These are phyloP conservation scores for Tachuris rubrigastra DNA, from an alignment of 2,113 vertebrate genomes.

Conservation along the genomic window DNA sequence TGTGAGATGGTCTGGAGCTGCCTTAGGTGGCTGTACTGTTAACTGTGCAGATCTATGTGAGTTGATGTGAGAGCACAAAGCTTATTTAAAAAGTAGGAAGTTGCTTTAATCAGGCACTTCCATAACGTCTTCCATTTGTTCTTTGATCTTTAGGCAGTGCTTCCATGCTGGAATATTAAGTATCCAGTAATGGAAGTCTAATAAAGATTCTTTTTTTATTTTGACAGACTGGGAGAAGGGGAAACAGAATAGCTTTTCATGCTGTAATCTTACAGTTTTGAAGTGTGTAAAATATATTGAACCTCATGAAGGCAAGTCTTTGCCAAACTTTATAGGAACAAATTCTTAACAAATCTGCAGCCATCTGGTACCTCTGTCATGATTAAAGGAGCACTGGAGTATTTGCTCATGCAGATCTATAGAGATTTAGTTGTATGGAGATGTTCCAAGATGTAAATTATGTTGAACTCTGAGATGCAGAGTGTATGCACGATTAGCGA, in stretches of 20 bases:
- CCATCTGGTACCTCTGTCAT: conserved; percentile 35
- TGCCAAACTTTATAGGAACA: not conserved
- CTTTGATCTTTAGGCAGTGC: not conserved
- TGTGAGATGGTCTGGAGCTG: not conserved
- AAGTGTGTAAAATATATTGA: conserved; percentile 2
- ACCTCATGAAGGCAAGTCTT: not conserved
- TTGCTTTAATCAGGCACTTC: not conserved
- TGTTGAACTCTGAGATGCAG: not conserved
- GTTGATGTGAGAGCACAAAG: not conserved
- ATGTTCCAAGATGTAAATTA: not conserved
- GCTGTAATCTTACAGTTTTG: not conserved
- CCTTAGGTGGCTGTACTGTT: not conserved
- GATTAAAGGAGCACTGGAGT: not conserved
- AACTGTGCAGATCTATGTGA: not conserved
- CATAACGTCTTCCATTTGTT: not conserved
- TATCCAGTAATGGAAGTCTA: not conserved
- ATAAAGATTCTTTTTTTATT: not conserved
- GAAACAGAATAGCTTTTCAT: not conserved
- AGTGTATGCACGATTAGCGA: not conserved
- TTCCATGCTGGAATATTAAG: not conserved
- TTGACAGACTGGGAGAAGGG: not conserved
- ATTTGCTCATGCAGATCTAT: not conserved
- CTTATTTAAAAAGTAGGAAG: not conserved
- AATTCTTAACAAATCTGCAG: conserved; percentile 11
- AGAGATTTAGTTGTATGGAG: not conserved